Conservation (phyloP, 1,140 invertebrate genomes). For the Vanessa atalanta region DNA sequence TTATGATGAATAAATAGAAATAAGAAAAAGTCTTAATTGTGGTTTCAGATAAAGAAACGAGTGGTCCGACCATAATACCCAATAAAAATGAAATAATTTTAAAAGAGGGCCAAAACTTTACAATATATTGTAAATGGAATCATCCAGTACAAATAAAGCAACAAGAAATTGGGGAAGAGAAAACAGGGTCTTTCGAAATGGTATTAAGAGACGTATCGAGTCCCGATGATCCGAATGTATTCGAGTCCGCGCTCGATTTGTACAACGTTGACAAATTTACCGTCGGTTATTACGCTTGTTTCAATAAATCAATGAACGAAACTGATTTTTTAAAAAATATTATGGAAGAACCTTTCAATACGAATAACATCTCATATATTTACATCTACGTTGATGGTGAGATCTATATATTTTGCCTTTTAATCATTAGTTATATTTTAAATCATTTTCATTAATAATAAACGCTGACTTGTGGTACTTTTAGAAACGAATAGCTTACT, state of each 20-base stretch:
- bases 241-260: conserved; percentile 68
- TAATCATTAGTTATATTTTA: conserved; percentile 11
- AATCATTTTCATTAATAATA: conserved; percentile 5
- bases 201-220: conserved; percentile 46
- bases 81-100: conserved; percentile 74
- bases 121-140: conserved; percentile 77
- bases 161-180: conserved; percentile 65
- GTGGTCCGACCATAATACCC: conserved; percentile 75
- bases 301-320: conserved; percentile 59
- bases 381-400: conserved; percentile 87
- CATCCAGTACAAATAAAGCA: conserved; percentile 74
- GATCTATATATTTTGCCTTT: conserved; percentile 29
- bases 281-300: conserved; percentile 84
- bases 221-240: conserved; percentile 61
- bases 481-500: conserved; percentile 81
- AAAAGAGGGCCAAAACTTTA: conserved; percentile 73
- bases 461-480: conserved; percentile 48
- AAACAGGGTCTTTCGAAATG: conserved; percentile 47
- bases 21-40: conserved; percentile 10
- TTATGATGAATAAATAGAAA: not conserved
- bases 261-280: conserved; percentile 71
- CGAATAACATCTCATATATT: conserved; percentile 74
- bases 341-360: conserved; percentile 68
- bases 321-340: conserved; percentile 60
- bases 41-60: conserved; percentile 63